A percentile compares a stretch with the other conserved stretches of the same genome.
Conservation (phyloP, 2,888 invertebrate genomes). For the Gisinianus flammeolus region DNA sequence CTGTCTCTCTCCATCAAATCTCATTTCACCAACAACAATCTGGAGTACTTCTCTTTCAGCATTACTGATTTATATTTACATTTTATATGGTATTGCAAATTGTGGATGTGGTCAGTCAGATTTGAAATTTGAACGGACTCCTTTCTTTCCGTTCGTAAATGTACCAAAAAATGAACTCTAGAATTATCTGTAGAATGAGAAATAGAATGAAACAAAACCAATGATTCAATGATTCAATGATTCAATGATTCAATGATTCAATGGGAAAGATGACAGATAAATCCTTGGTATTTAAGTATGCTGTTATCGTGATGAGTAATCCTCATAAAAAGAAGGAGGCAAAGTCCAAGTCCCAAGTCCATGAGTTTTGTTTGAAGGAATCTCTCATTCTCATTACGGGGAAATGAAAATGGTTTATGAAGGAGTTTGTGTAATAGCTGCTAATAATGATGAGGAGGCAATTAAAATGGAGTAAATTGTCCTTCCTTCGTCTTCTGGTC, state of each 20-base stretch:
- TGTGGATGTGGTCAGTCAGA: neutral
- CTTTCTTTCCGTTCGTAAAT: too few relatives aligned
- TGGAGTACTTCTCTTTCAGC: neutral
- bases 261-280: neutral
- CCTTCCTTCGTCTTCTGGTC: slow-evolving; percentile 22
- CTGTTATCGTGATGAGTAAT: too few relatives aligned
- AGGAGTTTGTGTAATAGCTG: neutral
- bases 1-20: neutral
- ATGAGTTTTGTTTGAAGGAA: too few relatives aligned
- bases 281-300: neutral
- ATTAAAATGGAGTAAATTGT: slow-evolving; percentile 5
- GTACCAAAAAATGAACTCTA: too few relatives aligned
- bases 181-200: too few relatives aligned
- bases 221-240: neutral
- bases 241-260: neutral
- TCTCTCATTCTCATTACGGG: too few relatives aligned
- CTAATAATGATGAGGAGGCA: neutral
- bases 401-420: too few relatives aligned
- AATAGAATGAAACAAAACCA: too few relatives aligned
- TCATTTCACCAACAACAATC: slow-evolving; percentile 1
- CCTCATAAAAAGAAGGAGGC: too few relatives aligned
- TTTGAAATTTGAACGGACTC: neutral
- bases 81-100: too few relatives aligned
- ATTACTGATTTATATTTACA: neutral
- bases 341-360: too few relatives aligned